Conservation (phyloP, 2,113 vertebrate genomes). For the Bubo blakistoni region DNA sequence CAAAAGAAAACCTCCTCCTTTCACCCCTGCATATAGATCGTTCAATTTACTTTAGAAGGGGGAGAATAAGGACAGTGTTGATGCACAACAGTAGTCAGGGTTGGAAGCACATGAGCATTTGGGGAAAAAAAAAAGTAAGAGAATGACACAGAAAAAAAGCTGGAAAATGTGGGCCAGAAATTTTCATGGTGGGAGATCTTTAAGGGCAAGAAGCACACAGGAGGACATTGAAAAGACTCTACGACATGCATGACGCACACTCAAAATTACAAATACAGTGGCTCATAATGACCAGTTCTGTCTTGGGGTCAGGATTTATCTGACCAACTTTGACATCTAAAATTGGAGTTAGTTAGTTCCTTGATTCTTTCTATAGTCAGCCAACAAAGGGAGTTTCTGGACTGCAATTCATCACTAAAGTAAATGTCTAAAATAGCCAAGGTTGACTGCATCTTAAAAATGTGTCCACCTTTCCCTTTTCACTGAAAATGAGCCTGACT, state of each 20-base stretch:
- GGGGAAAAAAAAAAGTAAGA: background rate
- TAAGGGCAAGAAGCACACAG: background rate
- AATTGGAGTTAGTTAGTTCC: background rate
- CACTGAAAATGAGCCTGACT: background rate
- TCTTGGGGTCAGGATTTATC: background rate
- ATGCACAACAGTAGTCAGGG: background rate
- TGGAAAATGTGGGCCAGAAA: background rate
- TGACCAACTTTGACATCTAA: background rate
- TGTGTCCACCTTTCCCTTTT: background rate
- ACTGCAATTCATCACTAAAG: background rate
- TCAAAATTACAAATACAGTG: background rate
- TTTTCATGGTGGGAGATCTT: background rate
- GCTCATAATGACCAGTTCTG: background rate
- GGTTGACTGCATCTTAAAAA: background rate
- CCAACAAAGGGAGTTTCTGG: background rate
- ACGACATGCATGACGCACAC: background rate
- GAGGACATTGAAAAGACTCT: background rate
- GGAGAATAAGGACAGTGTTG: background rate
- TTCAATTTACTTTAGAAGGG: background rate
- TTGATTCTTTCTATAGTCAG: background rate
- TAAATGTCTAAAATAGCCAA: background rate
- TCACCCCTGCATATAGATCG: background rate
- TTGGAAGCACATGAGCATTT: background rate
- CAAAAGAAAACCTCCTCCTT: conserved; percentile 34
- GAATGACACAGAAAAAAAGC: background rate